phyloP scores from a whole-genome alignment of 2,113 vertebrate species.

The Pelusios castaneus region DNA sequence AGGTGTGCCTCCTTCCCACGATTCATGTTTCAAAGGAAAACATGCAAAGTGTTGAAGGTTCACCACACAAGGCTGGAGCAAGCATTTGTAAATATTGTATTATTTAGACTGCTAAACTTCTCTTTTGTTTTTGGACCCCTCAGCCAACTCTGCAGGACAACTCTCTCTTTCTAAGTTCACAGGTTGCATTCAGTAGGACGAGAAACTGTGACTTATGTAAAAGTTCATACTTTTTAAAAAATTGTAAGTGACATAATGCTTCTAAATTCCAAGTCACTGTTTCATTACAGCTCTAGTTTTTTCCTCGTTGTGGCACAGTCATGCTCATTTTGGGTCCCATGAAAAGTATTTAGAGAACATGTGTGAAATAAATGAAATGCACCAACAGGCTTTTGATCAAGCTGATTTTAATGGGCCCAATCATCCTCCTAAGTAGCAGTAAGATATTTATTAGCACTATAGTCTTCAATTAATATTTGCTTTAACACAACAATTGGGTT shows the following conservation, averaged over 20 bases:
- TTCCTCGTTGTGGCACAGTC: background rate
- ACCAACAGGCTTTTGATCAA: conserved; percentile 36
- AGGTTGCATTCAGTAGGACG: background rate
- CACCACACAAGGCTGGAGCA: background rate
- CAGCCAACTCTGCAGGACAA: background rate
- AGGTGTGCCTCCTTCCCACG: background rate
- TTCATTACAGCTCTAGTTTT: conserved; percentile 29
- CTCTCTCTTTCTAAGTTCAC: background rate
- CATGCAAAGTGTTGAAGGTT: background rate
- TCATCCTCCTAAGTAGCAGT: background rate
- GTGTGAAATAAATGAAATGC: conserved; percentile 52
- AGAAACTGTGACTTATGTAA: background rate
- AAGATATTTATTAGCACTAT: background rate
- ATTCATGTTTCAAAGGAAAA: conserved; percentile 13
- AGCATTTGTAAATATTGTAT: background rate
- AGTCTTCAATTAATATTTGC: background rate
- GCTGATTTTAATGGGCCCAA: conserved; percentile 12
- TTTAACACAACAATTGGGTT: background rate
- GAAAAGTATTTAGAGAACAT: conserved; percentile 37
- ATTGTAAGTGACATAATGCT: background rate
- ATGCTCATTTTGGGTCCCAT: conserved; percentile 1
- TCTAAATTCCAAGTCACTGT: background rate
- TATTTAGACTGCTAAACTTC: background rate
- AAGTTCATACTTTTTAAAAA: background rate
- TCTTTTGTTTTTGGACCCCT: accelerated